phyloP scores from a whole-genome alignment of 1,140 invertebrate genomes.

The Ostrea edulis region DNA sequence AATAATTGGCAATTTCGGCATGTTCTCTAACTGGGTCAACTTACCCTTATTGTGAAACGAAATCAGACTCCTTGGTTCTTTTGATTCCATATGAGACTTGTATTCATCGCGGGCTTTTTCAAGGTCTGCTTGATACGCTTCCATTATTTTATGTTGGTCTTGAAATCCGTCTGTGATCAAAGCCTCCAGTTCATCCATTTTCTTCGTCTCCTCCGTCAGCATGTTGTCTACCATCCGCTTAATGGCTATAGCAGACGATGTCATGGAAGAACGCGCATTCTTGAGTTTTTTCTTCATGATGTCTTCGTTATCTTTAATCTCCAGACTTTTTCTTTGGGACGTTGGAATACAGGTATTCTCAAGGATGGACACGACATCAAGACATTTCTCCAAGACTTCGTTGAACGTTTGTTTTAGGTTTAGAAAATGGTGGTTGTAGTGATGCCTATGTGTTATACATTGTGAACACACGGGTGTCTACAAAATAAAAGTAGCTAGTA shows the following conservation, averaged over 20 bases:
- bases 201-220: neutral
- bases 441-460: neutral
- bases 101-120: neutral
- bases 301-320: neutral
- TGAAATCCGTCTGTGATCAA: neutral
- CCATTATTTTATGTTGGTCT: neutral
- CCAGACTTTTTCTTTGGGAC: neutral
- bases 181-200: neutral
- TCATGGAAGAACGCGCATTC: neutral
- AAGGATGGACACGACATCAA: neutral
- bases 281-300: constrained; percentile 1
- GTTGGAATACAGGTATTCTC: neutral
- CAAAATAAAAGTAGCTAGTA: neutral
- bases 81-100: neutral
- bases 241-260: neutral
- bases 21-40: neutral
- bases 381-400: neutral
- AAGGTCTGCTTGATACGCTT: neutral
- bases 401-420: neutral
- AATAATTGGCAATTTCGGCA: neutral
- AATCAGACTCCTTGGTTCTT: neutral
- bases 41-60: neutral
- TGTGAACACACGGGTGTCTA: neutral
- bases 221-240: neutral
- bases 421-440: neutral